Percentiles rank a stretch among this genome's conserved stretches.
Conservation (phyloP, 2,888 invertebrate species). For the Clostera curtula region DNA sequence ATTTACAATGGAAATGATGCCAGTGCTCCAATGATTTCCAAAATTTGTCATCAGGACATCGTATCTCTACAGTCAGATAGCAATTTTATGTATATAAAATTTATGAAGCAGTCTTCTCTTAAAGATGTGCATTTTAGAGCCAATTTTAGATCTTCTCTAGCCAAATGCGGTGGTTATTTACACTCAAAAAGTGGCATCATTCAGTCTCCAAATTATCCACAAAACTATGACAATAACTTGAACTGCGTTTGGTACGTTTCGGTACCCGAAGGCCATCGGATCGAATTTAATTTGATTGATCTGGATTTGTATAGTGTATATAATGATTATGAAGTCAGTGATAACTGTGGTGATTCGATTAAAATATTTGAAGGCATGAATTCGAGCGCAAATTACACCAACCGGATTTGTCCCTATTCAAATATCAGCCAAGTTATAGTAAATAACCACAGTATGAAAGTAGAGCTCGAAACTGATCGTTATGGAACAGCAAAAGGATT, state of each 20-base stretch:
- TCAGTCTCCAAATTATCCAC: slow-evolving; percentile 87
- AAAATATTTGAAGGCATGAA: slow-evolving; percentile 14
- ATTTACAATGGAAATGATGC: slow-evolving; percentile 80
- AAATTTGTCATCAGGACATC: too few relatives aligned
- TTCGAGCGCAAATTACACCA: slow-evolving; percentile 52
- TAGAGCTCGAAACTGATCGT: slow-evolving; percentile 79
- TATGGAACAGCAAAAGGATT: slow-evolving; percentile 83
- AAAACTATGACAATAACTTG: slow-evolving; percentile 73
- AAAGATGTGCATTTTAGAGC: slow-evolving; percentile 79
- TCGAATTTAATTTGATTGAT: slow-evolving; percentile 81
- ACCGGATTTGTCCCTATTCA: slow-evolving; percentile 60
- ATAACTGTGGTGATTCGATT: slow-evolving; percentile 14
- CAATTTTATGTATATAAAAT: slow-evolving; percentile 81
- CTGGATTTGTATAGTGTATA: slow-evolving; percentile 72
- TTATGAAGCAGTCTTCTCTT: too few relatives aligned
- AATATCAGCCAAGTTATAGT: slow-evolving; percentile 58
- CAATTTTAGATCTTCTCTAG: slow-evolving; percentile 31
- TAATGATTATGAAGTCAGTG: neutral
- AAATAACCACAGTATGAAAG: slow-evolving; percentile 75
- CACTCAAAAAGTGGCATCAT: slow-evolving; percentile 78
- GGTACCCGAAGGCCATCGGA: slow-evolving; percentile 79
- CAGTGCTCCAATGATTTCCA: slow-evolving; percentile 71
- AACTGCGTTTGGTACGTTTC: slow-evolving; percentile 87
- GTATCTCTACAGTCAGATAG: slow-evolving; percentile 76
- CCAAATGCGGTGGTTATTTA: slow-evolving; percentile 86